Base-by-base conservation (phyloP, 2,888 invertebrate species). In the Tyria jacobaeae region DNA sequence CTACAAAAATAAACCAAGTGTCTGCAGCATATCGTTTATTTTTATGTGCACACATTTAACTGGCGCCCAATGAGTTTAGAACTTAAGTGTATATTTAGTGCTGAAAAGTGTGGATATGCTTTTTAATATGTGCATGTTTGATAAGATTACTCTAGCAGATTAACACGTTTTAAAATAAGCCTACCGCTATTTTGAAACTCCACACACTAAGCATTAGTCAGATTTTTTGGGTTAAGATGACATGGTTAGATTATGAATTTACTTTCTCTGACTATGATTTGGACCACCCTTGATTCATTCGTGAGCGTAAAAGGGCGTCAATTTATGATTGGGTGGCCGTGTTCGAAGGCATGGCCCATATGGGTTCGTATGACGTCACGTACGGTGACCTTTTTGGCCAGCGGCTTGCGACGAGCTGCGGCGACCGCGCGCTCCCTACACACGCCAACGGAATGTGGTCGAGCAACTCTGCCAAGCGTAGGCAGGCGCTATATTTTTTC, bases 401-500 rank as follows among this genome's bases (percentile, higher is more conserved):
- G 71, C 87, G 84, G 85, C 83, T 87, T 81, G 84, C 79, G 86
- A 84, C 83, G 82, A 85, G 84, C 82, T 81, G 82, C 83, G 79
- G 83, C 86, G 78, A 68, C 78, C 75, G 81, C 83, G 83, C 84
- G 82, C 82, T 84, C 86, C 82, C 86, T 87, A 84, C 87, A 88
- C 88, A 89, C 90, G 89, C 90, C 89, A 89, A 76, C 90, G 93
- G 93, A 93, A 93, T 93, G 93, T 92, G 89, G 92, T 92, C 88
- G 89, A 84, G 84, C 91, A 78, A 88, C 90, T 92, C 86, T 90
- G 92, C 92, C 92, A 90, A 92, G 91, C 93, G 91, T 91, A 90
- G 93, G 91, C 89, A 88, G 91, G 88, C 89, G 88, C 86, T 90
- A 87, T 91, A 91, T 91, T 92, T 92, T 92, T 92, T 92, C 90